These are phyloP conservation scores for Mola mola DNA, from an alignment of 2,113 vertebrate species.

Conservation along the genomic window DNA sequence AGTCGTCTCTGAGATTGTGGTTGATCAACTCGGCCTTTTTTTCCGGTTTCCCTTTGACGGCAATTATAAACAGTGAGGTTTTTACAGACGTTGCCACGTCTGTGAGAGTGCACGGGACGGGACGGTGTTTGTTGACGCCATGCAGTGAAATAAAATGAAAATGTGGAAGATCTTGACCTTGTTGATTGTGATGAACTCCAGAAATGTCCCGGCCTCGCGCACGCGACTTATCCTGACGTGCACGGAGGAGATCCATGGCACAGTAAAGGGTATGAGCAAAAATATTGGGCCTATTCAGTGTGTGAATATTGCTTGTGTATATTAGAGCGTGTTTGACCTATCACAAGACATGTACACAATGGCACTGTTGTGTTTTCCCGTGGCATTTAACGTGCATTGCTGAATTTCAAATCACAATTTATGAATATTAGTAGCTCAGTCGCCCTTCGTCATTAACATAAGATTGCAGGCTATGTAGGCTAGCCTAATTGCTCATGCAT, in stretches of 20 bases:
- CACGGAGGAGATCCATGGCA: slow-evolving; percentile 41
- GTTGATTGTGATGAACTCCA: slow-evolving; percentile 60
- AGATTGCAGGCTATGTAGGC: slow-evolving; percentile 63
- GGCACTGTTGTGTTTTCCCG: slow-evolving; percentile 72
- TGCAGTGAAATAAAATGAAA: slow-evolving; percentile 9
- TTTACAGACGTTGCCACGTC: slow-evolving; percentile 70
- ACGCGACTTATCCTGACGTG: slow-evolving; percentile 49
- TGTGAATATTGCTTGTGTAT: slow-evolving; percentile 70
- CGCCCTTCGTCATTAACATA: slow-evolving; percentile 69
- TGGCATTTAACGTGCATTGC: slow-evolving; percentile 75
- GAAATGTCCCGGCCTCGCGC: slow-evolving; percentile 50
- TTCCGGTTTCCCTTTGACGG: slow-evolving; percentile 35
- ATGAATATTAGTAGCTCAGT: slow-evolving; percentile 66
- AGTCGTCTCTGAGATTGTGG: slow-evolving; percentile 36
- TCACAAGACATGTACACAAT: slow-evolving; percentile 76
- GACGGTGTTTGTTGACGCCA: slow-evolving; percentile 47
- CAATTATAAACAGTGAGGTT: slow-evolving; percentile 48
- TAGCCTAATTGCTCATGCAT: slow-evolving; percentile 64
- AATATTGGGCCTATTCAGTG: slow-evolving; percentile 64
- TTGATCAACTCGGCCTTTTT: slow-evolving; percentile 43
- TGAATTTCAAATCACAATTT: slow-evolving; percentile 76
- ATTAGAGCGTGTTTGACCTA: slow-evolving; percentile 76
- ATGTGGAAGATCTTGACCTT: slow-evolving; percentile 62
- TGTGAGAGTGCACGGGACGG: slow-evolving; percentile 65
- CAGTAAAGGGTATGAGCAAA: slow-evolving; percentile 31